These are phyloP conservation scores for Channa argus DNA, from an alignment of 2,113 vertebrate genomes.

Conservation along the genomic window DNA sequence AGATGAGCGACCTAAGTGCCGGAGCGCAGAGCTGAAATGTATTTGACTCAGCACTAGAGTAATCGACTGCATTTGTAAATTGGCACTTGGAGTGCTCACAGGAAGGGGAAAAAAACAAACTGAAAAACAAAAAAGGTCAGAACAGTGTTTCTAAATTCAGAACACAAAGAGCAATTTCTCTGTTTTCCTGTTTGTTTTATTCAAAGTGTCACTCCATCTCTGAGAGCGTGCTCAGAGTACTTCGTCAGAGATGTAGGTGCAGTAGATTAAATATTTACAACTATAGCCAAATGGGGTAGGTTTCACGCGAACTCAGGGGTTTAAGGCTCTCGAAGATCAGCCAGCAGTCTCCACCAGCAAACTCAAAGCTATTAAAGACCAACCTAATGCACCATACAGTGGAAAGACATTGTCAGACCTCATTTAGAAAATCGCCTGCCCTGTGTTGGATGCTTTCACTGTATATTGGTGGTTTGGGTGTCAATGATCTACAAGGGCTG, in stretches of 20 bases:
- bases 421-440: conserved; percentile 32
- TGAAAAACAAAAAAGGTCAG: conserved; percentile 28
- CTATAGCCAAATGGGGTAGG: conserved; percentile 65
- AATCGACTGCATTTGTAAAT: conserved; percentile 67
- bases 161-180: conserved; percentile 81
- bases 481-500: too few relatives aligned
- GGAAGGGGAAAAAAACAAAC: conserved; percentile 20
- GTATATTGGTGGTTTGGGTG: too few relatives aligned
- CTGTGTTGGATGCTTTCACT: conserved; percentile 33
- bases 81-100: conserved; percentile 57
- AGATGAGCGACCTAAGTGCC: conserved; percentile 73
- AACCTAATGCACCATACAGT: conserved; percentile 8
- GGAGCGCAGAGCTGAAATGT: conserved; percentile 61
- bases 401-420: conserved; percentile 32
- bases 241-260: conserved; percentile 71
- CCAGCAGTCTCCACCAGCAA: conserved; percentile 31
- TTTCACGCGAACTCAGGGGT: conserved; percentile 54
- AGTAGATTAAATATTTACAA: conserved; percentile 74
- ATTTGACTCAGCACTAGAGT: conserved; percentile 69
- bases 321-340: conserved; percentile 46
- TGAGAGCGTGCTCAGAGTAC: conserved; percentile 68
- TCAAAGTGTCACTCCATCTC: conserved; percentile 77
- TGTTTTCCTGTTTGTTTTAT: conserved; percentile 78
- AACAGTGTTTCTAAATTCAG: conserved; percentile 80
- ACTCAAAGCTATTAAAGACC: conserved; percentile 50